Base-by-base conservation (phyloP, 2,797 vertebrate genomes). In the Cossypha niveicapilla region DNA sequence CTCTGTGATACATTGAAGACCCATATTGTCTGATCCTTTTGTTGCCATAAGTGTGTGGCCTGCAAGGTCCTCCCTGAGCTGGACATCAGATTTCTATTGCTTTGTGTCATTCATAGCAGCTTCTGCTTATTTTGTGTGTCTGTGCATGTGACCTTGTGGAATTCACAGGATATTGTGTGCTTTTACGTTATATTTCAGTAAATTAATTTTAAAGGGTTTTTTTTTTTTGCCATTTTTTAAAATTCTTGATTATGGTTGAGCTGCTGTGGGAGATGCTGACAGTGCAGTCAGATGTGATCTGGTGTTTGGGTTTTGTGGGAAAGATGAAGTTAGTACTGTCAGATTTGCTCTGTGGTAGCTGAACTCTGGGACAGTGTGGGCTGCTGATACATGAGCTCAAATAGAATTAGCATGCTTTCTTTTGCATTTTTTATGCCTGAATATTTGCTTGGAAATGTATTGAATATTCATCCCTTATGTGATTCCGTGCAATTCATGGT, bases 391-490 rank as follows among this genome's bases (percentile, higher is more conserved):
- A 32, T 51, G 90, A 63, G 71, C 57, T 94, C 80, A 83, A 86
- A 78, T 60, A 93, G 77, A 95, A 92, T 88, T 44, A 93, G 57
- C 63, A 5, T 91, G 73, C 66, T 93, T 94, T 66, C 90, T 96
- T 96, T 95, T 81, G 62, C 86, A 66, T 92, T 88, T 85, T 91
- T 93, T 85, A 66, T 94, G 88, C 70, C 45, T 96, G 85, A 95
- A 82, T 90, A 85, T 95, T 91, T 87, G 66, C 83, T 95, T 92
- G 88, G 83, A 76, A 84, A 76, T 27, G 24, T 79, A 34, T 54
- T 92, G 76, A 90, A 50, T 5, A 1, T 65, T 76, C 54, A 93
- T 13, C 54, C 58, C 6, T 63, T 45, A 9, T 7, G 42, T 74
- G 68, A 78, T 35, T 80, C 60, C 0, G 1, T 78, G 82, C 82